phyloP scores from a whole-genome alignment of 2,888 invertebrate species.

The Synanthedon formicaeformis region DNA sequence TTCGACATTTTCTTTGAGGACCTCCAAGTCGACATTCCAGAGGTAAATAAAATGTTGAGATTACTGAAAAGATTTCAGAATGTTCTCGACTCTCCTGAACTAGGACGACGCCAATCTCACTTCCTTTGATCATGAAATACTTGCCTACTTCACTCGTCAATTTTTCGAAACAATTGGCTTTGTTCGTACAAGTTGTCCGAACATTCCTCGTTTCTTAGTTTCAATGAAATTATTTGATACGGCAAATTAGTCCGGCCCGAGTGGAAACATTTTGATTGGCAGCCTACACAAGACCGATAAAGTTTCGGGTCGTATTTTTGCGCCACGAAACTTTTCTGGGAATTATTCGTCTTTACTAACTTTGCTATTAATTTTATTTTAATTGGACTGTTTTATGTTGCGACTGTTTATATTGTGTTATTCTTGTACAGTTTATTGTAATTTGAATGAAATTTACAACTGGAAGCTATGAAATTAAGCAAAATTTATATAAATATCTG shows the following conservation, averaged over 20 bases:
- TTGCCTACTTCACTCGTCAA: conserved; percentile 36
- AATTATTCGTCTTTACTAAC: conserved; percentile 11
- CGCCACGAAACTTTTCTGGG: conserved; percentile 25
- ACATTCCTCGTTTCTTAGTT: conserved; percentile 31
- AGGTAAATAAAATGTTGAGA: conserved; percentile 49
- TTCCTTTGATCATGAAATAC: conserved; percentile 49
- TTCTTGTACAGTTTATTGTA: too few relatives aligned
- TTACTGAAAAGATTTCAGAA: conserved; percentile 23
- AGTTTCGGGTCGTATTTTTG: conserved; percentile 23
- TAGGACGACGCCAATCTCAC: conserved; percentile 25
- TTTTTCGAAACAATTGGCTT: conserved; percentile 36
- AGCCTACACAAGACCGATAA: conserved; percentile 22
- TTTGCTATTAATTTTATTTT: neutral
- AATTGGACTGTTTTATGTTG: neutral
- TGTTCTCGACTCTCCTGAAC: conserved; percentile 22
- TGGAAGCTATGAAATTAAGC: too few relatives aligned
- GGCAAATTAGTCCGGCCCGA: conserved; percentile 31
- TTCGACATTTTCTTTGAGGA: conserved; percentile 16
- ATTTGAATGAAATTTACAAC: too few relatives aligned
- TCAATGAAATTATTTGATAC: conserved; percentile 27
- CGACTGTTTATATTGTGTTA: too few relatives aligned
- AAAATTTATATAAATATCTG: too few relatives aligned
- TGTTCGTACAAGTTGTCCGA: conserved; percentile 34
- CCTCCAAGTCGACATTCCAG: conserved; percentile 56
- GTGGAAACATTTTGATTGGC: conserved; percentile 22